Evolutionary conservation across 2,888 invertebrate genomes (phyloP), one percentile per base, ranked within the genome.

Genomic region (Chymomyza procnemis): DNA sequence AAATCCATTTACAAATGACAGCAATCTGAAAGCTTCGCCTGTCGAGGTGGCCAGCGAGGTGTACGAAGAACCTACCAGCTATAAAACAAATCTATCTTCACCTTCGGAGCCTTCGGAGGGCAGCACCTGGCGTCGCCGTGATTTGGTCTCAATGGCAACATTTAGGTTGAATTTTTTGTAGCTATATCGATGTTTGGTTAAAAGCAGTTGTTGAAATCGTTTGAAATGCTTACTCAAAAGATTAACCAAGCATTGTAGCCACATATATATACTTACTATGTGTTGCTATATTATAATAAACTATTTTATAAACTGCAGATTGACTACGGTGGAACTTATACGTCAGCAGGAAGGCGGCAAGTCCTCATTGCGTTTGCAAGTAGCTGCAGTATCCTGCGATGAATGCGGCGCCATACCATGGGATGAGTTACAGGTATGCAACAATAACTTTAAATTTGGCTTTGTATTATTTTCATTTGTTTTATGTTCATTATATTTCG

Each of bases 371-470:
- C 94, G 94, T 88, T 87, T 95, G 55, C 95, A 95, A 90, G 93
- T 95, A 47, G 93, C 94, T 8, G 93, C 95, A 75, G 91, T 98
- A 5, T 93, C 93, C 30, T 94, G 94, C 61, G 96, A 96, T 83
- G 97, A 98, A 90, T 97, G 96, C 87, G 93, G 95, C 50, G 94
- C 96, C 52, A 96, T 98, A 88, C 96, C 96, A 0, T 97, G 97
- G 95, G 97, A 97, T 88, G 97, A 97, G 91, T 95, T 98, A 92
- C 97, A 98, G 95, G 96, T 96, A 91, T 64, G 83, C 66, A 46
- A 18, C 9, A 52, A 26, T 6, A 54, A 58, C 50, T 50, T 67
- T 68, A 34, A 64, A 22, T 65, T 60, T 61, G 4, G 4, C 21
- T 60, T 70, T 14, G 2, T 3, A 21, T 69, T 21, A 22, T 66